Conservation (phyloP, 2,797 vertebrate genomes). For the Sebastes kiyomatsui region DNA sequence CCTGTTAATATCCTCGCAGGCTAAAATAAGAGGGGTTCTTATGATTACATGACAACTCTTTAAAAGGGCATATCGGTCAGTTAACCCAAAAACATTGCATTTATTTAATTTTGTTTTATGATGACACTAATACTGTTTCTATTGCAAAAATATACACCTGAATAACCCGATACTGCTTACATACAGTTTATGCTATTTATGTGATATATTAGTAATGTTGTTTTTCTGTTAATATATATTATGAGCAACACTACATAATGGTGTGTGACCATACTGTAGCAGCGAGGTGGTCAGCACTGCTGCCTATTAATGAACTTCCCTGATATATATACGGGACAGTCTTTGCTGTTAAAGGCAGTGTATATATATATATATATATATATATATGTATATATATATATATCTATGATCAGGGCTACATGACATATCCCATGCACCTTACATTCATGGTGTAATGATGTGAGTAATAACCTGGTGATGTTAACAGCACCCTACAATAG, state of each 20-base stretch:
- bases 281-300: conserved; percentile 52
- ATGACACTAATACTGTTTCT: not conserved
- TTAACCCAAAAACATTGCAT: conserved; percentile 8
- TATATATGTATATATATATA: conserved; percentile 32
- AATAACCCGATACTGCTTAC: conserved; percentile 1
- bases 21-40: conserved; percentile 66
- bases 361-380: conserved; percentile 32
- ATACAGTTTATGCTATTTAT: not conserved
- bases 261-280: conserved; percentile 39
- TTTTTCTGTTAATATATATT: conserved; percentile 41
- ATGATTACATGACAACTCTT: conserved; percentile 51
- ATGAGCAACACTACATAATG: conserved; percentile 53
- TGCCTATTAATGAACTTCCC: conserved; percentile 57
- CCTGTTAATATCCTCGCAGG: conserved; percentile 65
- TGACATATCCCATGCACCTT: conserved; percentile 66
- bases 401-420: conserved; percentile 41
- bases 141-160: not conserved
- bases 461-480: conserved; percentile 70
- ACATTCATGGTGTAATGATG: conserved; percentile 73
- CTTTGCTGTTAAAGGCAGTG: conserved; percentile 40
- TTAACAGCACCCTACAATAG: conserved; percentile 54
- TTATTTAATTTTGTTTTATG: not conserved
- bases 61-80: conserved; percentile 39
- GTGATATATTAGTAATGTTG: conserved; percentile 20
- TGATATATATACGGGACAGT: conserved; percentile 35